These are phyloP conservation scores for Dryoscopus gambensis DNA, from an alignment of 2,113 vertebrate species.

Conservation along the genomic window DNA sequence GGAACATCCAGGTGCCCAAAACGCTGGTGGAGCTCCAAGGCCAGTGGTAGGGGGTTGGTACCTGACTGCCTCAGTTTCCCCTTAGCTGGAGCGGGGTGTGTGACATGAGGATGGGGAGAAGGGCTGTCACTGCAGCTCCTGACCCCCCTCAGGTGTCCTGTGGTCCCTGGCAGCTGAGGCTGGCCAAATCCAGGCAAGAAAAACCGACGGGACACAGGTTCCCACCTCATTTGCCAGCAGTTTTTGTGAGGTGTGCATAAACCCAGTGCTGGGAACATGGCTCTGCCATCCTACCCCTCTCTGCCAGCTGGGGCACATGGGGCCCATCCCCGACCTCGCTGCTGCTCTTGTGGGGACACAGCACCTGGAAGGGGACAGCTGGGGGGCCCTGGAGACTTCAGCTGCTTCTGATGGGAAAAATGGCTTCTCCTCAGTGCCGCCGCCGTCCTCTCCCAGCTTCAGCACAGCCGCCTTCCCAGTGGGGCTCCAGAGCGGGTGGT, in stretches of 20 bases:
- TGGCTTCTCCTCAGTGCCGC: not conserved
- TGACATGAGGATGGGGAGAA: not conserved
- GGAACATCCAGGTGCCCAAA: not conserved
- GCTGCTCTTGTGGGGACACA: not conserved
- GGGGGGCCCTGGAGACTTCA: not conserved
- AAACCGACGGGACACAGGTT: rapidly evolving
- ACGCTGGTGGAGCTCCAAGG: rapidly evolving
- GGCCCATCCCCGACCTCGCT: not conserved
- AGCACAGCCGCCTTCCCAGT: not conserved
- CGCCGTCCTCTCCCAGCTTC: rapidly evolving
- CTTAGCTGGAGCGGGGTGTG: rapidly evolving
- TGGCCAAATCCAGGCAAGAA: not conserved
- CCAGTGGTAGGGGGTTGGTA: rapidly evolving
- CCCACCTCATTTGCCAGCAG: not conserved
- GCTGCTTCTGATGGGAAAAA: not conserved
- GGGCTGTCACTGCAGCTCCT: not conserved
- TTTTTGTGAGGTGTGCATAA: not conserved
- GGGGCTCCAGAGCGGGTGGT: not conserved
- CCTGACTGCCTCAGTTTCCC: not conserved
- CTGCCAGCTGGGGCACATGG: not conserved
- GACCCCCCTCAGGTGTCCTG: not conserved
- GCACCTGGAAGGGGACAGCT: not conserved
- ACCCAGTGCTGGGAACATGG: rapidly evolving
- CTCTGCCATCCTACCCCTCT: not conserved
- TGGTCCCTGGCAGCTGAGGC: constrained; percentile 52